These are phyloP conservation scores for Pyrrhosoma nymphula DNA, from an alignment of 2,888 invertebrate species.

Conservation along the genomic window DNA sequence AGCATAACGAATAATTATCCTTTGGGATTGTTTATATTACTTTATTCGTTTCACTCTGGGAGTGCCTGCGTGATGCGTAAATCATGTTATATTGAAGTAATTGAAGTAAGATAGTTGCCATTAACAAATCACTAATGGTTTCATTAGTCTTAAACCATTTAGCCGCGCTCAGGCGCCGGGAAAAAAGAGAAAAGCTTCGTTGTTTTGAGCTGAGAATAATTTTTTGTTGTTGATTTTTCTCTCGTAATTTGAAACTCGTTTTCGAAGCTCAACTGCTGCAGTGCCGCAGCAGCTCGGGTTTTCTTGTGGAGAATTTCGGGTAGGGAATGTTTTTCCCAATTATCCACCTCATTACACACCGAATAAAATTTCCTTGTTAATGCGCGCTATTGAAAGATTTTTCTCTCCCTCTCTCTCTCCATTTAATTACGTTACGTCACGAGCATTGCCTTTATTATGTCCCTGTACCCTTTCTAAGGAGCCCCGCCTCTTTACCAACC, in stretches of 20 bases:
- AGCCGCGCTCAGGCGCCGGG: neutral
- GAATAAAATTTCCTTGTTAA: neutral
- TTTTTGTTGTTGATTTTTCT: neutral
- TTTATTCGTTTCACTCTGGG: too few species aligned
- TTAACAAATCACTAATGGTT: neutral
- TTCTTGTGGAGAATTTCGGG: neutral
- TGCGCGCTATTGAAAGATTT: neutral
- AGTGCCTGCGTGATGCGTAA: too few species aligned
- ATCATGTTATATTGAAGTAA: too few species aligned
- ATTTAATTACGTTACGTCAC: neutral
- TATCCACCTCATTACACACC: neutral
- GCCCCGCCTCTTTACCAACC: too few species aligned
- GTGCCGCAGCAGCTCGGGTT: neutral
- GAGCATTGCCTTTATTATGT: neutral
- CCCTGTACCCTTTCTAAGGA: neutral
- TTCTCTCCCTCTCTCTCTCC: neutral
- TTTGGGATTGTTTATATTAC: too few species aligned
- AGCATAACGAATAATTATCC: too few species aligned
- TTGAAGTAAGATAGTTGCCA: neutral
- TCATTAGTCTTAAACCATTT: neutral
- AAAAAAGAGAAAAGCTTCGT: neutral
- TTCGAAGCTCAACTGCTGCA: neutral
- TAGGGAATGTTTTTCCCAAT: neutral
- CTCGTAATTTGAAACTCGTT: neutral
- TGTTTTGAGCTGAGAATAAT: neutral